phyloP scores from a whole-genome alignment of 1,140 invertebrate species.

The Aplysia californica region DNA sequence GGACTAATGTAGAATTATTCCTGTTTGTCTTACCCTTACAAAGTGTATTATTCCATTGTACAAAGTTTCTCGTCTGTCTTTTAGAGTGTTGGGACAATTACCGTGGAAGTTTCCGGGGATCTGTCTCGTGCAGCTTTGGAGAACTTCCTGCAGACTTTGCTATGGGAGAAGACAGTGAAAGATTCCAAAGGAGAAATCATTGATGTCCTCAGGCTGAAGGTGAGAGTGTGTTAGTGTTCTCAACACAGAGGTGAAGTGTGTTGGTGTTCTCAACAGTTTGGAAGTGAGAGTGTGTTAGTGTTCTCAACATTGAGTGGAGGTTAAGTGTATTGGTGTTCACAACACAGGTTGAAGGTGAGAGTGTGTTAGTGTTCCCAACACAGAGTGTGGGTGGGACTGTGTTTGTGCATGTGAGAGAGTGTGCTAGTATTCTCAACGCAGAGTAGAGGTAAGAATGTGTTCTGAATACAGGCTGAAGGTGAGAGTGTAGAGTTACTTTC shows the following conservation, averaged over 20 bases:
- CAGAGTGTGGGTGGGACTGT: neutral
- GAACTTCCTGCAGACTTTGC: slow-evolving; percentile 50
- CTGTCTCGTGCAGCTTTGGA: slow-evolving; percentile 44
- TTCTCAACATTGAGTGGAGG: neutral
- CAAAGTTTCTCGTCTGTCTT: too few species aligned
- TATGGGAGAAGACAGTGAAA: slow-evolving; percentile 59
- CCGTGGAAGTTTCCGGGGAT: slow-evolving; percentile 44
- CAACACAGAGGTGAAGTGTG: neutral
- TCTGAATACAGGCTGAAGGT: too few species aligned
- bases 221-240: slow-evolving; percentile 11
- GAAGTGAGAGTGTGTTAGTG: neutral
- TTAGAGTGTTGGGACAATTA: slow-evolving; percentile 55
- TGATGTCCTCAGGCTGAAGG: slow-evolving; percentile 46
- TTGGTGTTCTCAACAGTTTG: neutral
- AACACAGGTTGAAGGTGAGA: neutral
- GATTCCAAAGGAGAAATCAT: slow-evolving; percentile 38
- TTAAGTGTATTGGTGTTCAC: neutral
- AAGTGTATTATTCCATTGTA: too few species aligned
- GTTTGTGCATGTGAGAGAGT: too few species aligned
- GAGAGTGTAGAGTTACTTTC: too few species aligned
- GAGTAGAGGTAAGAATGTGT: too few species aligned
- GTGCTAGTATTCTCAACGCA: too few species aligned
- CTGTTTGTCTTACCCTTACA: too few species aligned
- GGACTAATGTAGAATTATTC: too few species aligned
- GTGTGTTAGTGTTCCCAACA: neutral